Base-by-base conservation (phyloP, 1,140 invertebrate genomes). In the Adelges cooleyi region DNA sequence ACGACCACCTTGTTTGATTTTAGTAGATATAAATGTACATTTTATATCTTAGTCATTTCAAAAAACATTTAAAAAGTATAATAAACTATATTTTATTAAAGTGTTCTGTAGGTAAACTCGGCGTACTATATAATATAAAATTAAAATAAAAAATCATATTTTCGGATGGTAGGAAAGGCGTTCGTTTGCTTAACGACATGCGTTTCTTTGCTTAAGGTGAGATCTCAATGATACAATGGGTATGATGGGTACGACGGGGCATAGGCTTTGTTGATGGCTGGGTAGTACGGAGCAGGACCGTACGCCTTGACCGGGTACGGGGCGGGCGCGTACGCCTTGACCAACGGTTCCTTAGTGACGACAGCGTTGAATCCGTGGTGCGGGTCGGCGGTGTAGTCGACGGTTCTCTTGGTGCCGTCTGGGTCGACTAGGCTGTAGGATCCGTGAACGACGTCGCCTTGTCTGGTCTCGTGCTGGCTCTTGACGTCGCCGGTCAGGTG, bases 401-500 rank as follows among this genome's bases (percentile, higher is more conserved):
- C 69, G 56, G 69, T 73, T 49, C 73, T 67, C 17, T 67, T 67
- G 46, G 69, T 71, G n/a, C 74, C 73, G 59, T 74, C 73, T 9
- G 74, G 67, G 15, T 73, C 72, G 23, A 75, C 69, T 65, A 81
- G 75, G 8, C 80, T 82, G 74, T 86, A 86, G 71, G 83, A 80
- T 29, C 85, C 85, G 20, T 75, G 75, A 38, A 86, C 84, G 4
- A 80, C 78, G 70, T 86, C 84, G 33, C 84, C 84, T 67, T 82
- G 76, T 46, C 84, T 78, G 49, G 76, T 78, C 73, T 86, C 84
- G 69, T 82, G 79, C 68, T 84, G 82, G 70, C 80, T 81, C 73
- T 86, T 84, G 52, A 79, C 79, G 73, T 86, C 83, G 49, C 85
- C 82, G 68, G 79, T 84, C 71, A 79, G 75, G 6, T 81, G 80